Evolutionary conservation across 1,140 invertebrate species (phyloP).

Genomic region (Mylabris phalerata): DNA sequence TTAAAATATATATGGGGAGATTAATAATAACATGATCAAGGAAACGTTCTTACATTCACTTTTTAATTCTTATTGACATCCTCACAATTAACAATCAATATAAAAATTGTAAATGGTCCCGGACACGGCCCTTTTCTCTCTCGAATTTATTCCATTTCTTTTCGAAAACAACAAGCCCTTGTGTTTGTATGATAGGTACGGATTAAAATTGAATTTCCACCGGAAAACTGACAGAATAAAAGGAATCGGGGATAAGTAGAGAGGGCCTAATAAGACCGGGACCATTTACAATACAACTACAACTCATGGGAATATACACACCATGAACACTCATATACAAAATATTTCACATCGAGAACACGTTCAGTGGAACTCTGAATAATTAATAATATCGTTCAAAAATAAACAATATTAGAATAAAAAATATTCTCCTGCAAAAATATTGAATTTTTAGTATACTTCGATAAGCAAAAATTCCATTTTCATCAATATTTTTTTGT

Average conservation of each 20-base stretch:
- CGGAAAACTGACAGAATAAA: neutral
- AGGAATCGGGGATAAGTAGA: neutral
- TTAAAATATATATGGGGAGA: conserved; percentile 36
- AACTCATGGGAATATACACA: conserved; percentile 28
- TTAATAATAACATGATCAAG: conserved; percentile 27
- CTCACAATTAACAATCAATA: conserved; percentile 31
- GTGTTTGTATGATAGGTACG: too few species aligned
- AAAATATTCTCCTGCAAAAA: conserved; percentile 35
- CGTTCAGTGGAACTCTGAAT: conserved; percentile 42
- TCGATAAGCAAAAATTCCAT: conserved; percentile 29
- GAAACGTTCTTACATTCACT: conserved; percentile 28
- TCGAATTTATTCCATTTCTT: too few species aligned
- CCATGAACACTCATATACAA: conserved; percentile 33
- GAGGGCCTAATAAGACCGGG: neutral
- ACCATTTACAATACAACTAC: conserved; percentile 7
- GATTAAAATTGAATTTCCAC: too few species aligned
- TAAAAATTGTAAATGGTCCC: conserved; percentile 4
- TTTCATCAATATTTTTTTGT: neutral
- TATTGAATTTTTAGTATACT: conserved; percentile 34
- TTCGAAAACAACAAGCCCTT: too few species aligned
- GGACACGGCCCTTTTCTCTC: neutral
- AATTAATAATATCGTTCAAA: conserved; percentile 22
- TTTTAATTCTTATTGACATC: conserved; percentile 36
- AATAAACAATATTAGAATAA: conserved; percentile 12
- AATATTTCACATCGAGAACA: conserved; percentile 43